A percentile compares a stretch with the other conserved stretches of the same genome.
Conservation (phyloP, 1,140 invertebrate genomes). For the Archivesica marissinica region DNA sequence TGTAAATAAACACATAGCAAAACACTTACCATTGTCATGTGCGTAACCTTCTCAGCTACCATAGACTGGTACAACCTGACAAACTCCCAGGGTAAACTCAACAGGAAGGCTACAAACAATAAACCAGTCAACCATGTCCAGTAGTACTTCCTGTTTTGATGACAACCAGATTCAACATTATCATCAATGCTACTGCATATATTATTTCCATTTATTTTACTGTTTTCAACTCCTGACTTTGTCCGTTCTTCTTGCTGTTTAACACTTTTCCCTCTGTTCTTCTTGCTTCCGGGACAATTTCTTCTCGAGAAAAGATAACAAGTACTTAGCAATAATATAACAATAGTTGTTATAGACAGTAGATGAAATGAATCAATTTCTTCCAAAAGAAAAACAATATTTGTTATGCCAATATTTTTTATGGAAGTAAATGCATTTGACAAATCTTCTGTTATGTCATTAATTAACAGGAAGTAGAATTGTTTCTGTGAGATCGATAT, state of each 20-base stretch:
- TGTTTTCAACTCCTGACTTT: not conserved
- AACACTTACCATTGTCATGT: slow-evolving; percentile 64
- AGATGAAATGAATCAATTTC: not conserved
- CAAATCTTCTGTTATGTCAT: not conserved
- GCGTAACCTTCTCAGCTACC: slow-evolving; percentile 67
- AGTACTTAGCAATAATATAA: not conserved
- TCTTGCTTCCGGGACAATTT: not conserved
- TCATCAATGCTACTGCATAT: not conserved
- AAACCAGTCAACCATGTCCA: slow-evolving; percentile 11
- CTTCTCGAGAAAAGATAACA: not conserved
- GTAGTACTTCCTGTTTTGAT: not conserved
- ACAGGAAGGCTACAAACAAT: slow-evolving; percentile 28
- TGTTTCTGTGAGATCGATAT: not conserved
- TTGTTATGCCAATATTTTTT: not conserved
- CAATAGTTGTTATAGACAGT: not conserved
- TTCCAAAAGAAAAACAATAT: not conserved
- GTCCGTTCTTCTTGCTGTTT: not conserved
- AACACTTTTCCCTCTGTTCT: not conserved
- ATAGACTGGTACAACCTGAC: slow-evolving; percentile 69
- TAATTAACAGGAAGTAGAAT: not conserved
- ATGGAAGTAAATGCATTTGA: not conserved
- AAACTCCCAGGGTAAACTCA: slow-evolving; percentile 77
- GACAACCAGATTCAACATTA: not conserved
- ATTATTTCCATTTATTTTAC: not conserved
- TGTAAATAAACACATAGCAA: too few species aligned